Evolutionary conservation across 1,140 invertebrate genomes (phyloP), one percentile per base, ranked within the genome.

Genomic region (Meloidogyne exigua): DNA sequence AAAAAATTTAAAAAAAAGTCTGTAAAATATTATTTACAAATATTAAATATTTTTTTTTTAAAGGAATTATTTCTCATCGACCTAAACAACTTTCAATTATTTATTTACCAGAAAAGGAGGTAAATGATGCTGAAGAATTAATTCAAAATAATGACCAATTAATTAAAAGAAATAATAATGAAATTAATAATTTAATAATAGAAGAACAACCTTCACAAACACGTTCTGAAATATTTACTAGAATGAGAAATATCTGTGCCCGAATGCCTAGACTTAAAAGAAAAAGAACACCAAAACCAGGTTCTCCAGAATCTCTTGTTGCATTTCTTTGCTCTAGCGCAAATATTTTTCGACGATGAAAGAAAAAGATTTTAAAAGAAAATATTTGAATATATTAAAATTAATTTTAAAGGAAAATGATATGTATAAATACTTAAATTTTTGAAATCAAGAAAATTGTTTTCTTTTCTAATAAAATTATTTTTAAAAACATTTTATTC

Each of bases 191-290:
- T 32, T 32, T 32, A 32, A 32, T 28, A 32, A 25, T 28, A 57
- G 5, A 12, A n/a, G 57, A n/a, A 28, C 71, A 7, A 18, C 4
- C 13, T 4, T 28, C 21, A n/a, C 71, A 64, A 26, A 26, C 70
- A 26, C 70, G 39, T 57, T 28, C 57, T 28, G 44, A 73, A 32
- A 28, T 73, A 12, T 73, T 73, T 36, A 62, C 72, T 42, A 44
- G 72, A 18, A 73, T 73, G 72, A 28, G 72, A 12, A 73, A 28
- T 36, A 73, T 73, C 25, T 73, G 72, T 36, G 72, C 39, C 3
- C 72, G 72, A 13, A 73, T 73, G 72, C 62, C 62, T 10, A 42
- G 72, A 23, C 72, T 73, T 62, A 73, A 73, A 65, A 62, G 72
- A 42, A 73, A 73, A 18, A 62, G 72, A 23, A 64, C 72, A 15